Base-by-base conservation (phyloP, 2,113 vertebrate genomes). In the Tupaia tana region DNA sequence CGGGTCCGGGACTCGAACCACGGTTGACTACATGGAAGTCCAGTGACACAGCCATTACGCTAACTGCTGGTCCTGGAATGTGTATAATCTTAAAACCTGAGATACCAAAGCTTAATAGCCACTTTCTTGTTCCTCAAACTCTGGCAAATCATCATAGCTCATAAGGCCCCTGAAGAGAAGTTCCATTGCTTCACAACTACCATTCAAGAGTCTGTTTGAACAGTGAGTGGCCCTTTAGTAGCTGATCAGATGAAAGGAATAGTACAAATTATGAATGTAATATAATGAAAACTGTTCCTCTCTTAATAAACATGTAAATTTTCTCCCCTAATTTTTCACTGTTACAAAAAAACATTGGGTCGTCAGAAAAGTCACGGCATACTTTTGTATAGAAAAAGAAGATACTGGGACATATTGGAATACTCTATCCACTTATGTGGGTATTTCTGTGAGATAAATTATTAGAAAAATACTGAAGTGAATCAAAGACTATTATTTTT, bases 391-490 rank as follows among this genome's bases (percentile, higher is more conserved):
- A 43, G 43, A 43, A 43, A 43, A 91, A 94, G 86, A 71, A 71
- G 78, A 67, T 69, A 25, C 56, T 52, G 20, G 16, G 52, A 25
- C 24, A 77, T 71, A 20, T 1, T 29, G 56, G 59, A 86, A 89
- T 94, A 83, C 9, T 79, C 78, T 69, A 7, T 31, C 70, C 19
- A 83, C 8, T 31, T 31, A 58, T 34, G 16, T 71, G n/a, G 34
- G n/a, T 83, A 64, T 91, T 80, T 95, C 61, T 80, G 54, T 66
- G 86, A 58, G 31, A 29, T 13, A 63, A 20, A 84, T 67, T 58
- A 74, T 77, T 59, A 86, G 79, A 61, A 86, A 94, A 58, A 94
- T 54, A 73, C 12, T 66, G 43, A 94, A 86, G 64, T 91, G 67
- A 86, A 79, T 89, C 54, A 67, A 95, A 84, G 59, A 27, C 25